A percentile compares a stretch with the other conserved stretches of the same genome.
Evolutionary conservation across 1,140 invertebrate genomes (phyloP).

Genomic region (Drosophila fuyamai): DNA sequence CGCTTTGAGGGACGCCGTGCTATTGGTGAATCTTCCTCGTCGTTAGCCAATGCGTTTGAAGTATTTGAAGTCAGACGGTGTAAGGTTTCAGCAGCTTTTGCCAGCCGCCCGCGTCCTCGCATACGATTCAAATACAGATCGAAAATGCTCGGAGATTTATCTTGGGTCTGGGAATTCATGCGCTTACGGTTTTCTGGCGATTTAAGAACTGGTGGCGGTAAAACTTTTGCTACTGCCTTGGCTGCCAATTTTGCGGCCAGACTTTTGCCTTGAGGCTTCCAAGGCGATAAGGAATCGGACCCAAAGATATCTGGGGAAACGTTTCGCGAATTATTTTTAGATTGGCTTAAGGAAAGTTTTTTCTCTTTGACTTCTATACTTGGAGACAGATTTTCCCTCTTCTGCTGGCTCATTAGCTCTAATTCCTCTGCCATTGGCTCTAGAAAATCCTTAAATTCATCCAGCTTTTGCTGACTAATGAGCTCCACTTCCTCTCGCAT

Average conservation of each 20-base stretch:
- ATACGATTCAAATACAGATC: constrained; percentile 66
- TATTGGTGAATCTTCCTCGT: constrained; percentile 60
- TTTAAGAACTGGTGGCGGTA: constrained; percentile 2
- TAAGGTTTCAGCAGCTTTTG: constrained; percentile 45
- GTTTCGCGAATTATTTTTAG: constrained; percentile 11
- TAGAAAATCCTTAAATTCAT: neutral
- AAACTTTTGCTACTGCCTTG: constrained; percentile 18
- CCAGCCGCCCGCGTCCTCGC: constrained; percentile 58
- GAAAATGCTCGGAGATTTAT: constrained; percentile 74
- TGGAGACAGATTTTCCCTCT: neutral
- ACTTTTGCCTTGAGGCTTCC: constrained; percentile 37
- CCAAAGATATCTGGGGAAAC: constrained; percentile 65
- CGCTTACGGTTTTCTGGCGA: constrained; percentile 30
- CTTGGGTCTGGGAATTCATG: constrained; percentile 1
- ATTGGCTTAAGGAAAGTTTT: neutral
- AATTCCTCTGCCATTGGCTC: constrained; percentile 50
- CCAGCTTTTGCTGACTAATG: constrained; percentile 3
- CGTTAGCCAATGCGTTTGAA: neutral
- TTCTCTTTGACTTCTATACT: constrained; percentile 4
- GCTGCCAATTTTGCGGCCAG: constrained; percentile 61
- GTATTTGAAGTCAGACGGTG: constrained; percentile 30
- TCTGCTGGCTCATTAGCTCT: constrained; percentile 12
- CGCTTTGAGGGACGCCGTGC: constrained; percentile 53
- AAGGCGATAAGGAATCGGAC: constrained; percentile 59
- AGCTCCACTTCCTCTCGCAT: constrained; percentile 60